Conservation (phyloP, 2,113 vertebrate genomes). For the Brienomyrus brachyistius region DNA sequence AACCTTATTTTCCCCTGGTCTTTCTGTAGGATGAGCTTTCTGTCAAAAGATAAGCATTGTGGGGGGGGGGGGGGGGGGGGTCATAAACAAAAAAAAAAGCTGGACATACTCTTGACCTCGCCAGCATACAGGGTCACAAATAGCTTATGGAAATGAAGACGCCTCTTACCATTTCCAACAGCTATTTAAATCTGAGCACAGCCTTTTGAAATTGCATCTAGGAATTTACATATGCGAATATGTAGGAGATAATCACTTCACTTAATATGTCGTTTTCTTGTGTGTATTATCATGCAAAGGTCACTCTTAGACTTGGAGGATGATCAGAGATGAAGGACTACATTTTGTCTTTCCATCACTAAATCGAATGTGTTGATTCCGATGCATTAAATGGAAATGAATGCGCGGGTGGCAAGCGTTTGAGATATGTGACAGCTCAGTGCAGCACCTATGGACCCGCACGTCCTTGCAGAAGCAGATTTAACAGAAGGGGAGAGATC, state of each 20-base stretch:
- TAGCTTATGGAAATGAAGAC: background rate
- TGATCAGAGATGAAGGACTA: background rate
- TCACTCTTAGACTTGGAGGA: background rate
- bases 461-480: background rate
- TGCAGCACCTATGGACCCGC: background rate
- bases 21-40: background rate
- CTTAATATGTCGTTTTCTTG: background rate
- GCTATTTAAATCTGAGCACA: background rate
- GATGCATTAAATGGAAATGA: background rate
- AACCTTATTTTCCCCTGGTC: background rate
- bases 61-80: background rate
- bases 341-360: background rate
- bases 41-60: background rate
- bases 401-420: background rate
- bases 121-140: background rate
- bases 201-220: background rate
- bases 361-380: background rate
- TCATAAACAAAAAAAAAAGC: background rate
- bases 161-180: background rate
- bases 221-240: background rate
- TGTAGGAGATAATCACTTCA: background rate
- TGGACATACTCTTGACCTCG: background rate
- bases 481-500: background rate
- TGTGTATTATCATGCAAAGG: background rate
- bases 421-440: background rate